Conservation (phyloP, 2,113 vertebrate species). For the Boulengeromyrus knoepffleri region DNA sequence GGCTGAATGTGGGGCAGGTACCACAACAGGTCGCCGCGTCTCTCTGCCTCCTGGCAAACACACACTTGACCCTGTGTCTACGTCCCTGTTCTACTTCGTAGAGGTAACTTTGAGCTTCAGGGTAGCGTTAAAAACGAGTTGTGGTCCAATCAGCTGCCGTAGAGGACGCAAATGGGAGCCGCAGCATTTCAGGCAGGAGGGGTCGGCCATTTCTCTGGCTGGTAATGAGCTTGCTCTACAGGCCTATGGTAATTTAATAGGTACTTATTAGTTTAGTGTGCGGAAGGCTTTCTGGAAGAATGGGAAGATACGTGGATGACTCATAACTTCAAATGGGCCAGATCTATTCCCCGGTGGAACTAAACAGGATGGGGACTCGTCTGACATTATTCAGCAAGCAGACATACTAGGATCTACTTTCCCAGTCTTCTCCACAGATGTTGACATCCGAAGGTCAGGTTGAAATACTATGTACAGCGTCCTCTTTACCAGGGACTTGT, state of each 20-base stretch:
- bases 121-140: not conserved
- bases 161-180: not conserved
- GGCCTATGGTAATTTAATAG: constrained; percentile 6
- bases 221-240: constrained; percentile 9
- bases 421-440: not conserved
- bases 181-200: not conserved
- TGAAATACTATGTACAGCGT: not conserved
- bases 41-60: not conserved
- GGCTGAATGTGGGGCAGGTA: not conserved
- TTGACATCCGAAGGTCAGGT: not conserved
- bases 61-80: not conserved
- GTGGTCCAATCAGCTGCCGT: not conserved
- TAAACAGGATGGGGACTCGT: not conserved
- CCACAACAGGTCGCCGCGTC: not conserved
- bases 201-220: not conserved
- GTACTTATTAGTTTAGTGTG: constrained; percentile 13
- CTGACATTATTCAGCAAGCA: not conserved
- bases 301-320: not conserved
- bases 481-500: not conserved
- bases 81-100: not conserved
- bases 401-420: not conserved
- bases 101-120: not conserved
- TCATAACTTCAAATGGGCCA: constrained; percentile 2
- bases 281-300: constrained; percentile 1
- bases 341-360: not conserved